Evolutionary conservation across 30 jellyfish, hydroid and myxozoan genomes (phyloP).

Genomic region (Phacellophora camtschatica): DNA sequence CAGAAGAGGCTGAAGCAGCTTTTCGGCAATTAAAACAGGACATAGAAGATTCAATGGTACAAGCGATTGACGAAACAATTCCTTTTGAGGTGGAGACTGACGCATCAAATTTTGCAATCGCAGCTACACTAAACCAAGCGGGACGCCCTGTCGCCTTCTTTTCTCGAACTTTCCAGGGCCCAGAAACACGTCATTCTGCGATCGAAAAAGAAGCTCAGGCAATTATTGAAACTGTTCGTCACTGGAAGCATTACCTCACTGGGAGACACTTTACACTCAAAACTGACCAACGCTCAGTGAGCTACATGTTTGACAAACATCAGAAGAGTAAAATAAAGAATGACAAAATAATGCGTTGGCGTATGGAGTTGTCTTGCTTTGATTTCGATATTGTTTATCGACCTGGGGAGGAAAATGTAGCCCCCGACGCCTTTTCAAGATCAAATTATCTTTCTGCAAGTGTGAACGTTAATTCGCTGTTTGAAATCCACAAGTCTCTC

Average conservation of each 20-base stretch:
- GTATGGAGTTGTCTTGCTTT: slow-evolving; percentile 63
- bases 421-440: slow-evolving; percentile 78
- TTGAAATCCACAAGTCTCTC: slow-evolving; percentile 41
- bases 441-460: slow-evolving; percentile 18
- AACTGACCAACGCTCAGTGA: slow-evolving; percentile 81
- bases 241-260: slow-evolving; percentile 73
- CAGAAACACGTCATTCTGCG: background rate
- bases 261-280: slow-evolving; percentile 68
- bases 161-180: background rate
- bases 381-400: slow-evolving; percentile 76
- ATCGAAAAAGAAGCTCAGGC: slow-evolving; percentile 11
- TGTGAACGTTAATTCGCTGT: slow-evolving; percentile 7
- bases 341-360: slow-evolving; percentile 83
- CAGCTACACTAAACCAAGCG: background rate
- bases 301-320: slow-evolving; percentile 65
- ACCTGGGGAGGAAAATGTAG: slow-evolving; percentile 73
- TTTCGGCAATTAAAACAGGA: too few relatives aligned
- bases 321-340: slow-evolving; percentile 62
- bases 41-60: too few relatives aligned
- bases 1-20: too few relatives aligned
- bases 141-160: background rate
- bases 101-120: background rate
- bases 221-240: slow-evolving; percentile 57
- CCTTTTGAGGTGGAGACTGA: too few relatives aligned
- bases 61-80: too few relatives aligned